Evolutionary conservation across 2,797 vertebrate species (phyloP).

Genomic region (Phylloscopus collybita): DNA sequence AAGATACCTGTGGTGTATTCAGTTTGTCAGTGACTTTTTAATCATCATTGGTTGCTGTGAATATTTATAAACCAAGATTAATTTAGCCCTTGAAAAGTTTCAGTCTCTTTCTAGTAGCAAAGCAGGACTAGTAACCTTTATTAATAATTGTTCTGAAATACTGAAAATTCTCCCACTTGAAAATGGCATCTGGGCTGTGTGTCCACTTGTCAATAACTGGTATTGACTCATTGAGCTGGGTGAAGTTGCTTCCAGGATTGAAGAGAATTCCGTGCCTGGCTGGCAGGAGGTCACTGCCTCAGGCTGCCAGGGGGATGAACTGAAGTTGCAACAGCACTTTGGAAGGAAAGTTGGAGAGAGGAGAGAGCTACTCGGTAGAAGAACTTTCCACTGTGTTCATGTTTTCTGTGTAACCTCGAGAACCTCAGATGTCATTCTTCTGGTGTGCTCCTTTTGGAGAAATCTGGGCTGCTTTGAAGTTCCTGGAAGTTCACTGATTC

Average conservation of each 20-base stretch:
- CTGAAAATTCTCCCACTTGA: not conserved
- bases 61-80: not conserved
- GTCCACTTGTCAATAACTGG: not conserved
- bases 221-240: not conserved
- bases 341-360: not conserved
- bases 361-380: not conserved
- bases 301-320: not conserved
- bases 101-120: not conserved
- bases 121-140: not conserved
- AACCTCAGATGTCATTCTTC: not conserved
- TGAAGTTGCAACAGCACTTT: fast-evolving
- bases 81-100: not conserved
- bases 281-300: not conserved
- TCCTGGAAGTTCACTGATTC: not conserved
- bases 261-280: not conserved
- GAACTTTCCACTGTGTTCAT: not conserved
- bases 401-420: not conserved
- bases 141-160: not conserved
- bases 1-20: not conserved
- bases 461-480: not conserved
- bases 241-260: not conserved
- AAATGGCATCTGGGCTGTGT: not conserved
- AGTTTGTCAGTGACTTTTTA: not conserved
- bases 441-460: not conserved
- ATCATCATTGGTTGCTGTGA: not conserved